Evolutionary conservation across 1,140 invertebrate species (phyloP), one percentile per base, ranked within the genome.

Genomic region (Papilio polyxenes): DNA sequence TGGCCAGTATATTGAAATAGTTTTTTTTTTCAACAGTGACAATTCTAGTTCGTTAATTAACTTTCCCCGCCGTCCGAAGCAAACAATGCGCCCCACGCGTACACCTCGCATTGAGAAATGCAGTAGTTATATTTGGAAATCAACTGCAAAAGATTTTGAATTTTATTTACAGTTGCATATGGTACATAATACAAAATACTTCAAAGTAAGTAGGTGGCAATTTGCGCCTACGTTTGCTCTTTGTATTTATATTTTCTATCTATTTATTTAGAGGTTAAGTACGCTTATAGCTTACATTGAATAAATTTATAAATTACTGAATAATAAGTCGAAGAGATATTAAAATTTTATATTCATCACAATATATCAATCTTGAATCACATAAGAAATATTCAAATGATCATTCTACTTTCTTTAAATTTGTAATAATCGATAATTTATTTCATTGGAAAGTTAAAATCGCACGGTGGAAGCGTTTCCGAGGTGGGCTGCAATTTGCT

Each of bases 401-500:
- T 62, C 56, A 59, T 17, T 65, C 65, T 37, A 65, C 8, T 65
- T 65, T 65, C 62, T 23, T 37, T 2, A 13, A 37, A 69, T 69
- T 69, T 23, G 15, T 69, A 23, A 69, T 44, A 44, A 69, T 37
- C 65, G 23, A 69, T 69, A 65, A 65, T 31, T 69, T 37, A 69
- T 69, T 69, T 69, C 65, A 31, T 69, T 69, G 23, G 11, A 69
- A 69, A 69, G 65, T 69, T 69, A 69, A 69, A 37, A 69, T 69
- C 65, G 10, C 23, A 69, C 65, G 65, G 11, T 15, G 31, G 65
- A 37, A 37, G 31, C 23, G 65, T 69, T 37, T 31, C 65, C 23
- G 65, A 69, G 65, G 65, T 69, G 23, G 31, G 65, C 65, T 69
- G 65, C 65, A 69, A 69, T 69, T 69, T 72, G 65, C 65, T 72